Evolutionary conservation across 2,888 invertebrate genomes (phyloP), one percentile per base, ranked within the genome.

Genomic region (Synergus gifuensis): DNA sequence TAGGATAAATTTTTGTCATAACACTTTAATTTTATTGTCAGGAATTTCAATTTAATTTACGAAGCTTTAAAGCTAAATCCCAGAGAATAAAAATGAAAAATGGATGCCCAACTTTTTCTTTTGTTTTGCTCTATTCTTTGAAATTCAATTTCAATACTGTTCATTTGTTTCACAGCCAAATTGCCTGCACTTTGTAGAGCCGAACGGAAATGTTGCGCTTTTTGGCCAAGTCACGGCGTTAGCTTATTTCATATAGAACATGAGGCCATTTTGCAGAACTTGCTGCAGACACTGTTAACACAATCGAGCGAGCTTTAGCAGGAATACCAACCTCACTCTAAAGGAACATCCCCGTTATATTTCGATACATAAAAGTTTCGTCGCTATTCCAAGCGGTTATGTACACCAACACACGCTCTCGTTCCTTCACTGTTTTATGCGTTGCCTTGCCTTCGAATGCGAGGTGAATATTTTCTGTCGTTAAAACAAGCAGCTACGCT

Each of bases 141-240:
- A 60, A 76, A 76, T 76, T 62, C 63, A 58, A 73, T 58, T 76
- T 18, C 62, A 22, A 62, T 63, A 76, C 44, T 63, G 44, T 76
- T 81, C 83, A 84, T 86, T 88, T 85, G 84, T 86, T 87, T 85
- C 80, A 66, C 76, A 76, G 85, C 86, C 85, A 88, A 88, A 87
- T 87, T 87, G 82, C 80, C 40, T 63, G 67, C 81, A 77, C 81
- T 83, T 79, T 76, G 54, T 73, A 73, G 49, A 62, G 66, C 73
- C 73, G 78, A 66, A 76, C 82, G 83, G 82, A 83, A 87, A 85
- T 84, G 82, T 79, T 82, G 78, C 77, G 82, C 79, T 85, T 83
- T 83, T 83, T 84, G 82, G 85, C 87, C 86, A 86, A 87, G 85
- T 86, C 87, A 86, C 85, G 83, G 79, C 80, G 79, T 78, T 73